Evolutionary conservation across 2,113 vertebrate genomes (phyloP).

Genomic region (Erpornis zantholeuca): DNA sequence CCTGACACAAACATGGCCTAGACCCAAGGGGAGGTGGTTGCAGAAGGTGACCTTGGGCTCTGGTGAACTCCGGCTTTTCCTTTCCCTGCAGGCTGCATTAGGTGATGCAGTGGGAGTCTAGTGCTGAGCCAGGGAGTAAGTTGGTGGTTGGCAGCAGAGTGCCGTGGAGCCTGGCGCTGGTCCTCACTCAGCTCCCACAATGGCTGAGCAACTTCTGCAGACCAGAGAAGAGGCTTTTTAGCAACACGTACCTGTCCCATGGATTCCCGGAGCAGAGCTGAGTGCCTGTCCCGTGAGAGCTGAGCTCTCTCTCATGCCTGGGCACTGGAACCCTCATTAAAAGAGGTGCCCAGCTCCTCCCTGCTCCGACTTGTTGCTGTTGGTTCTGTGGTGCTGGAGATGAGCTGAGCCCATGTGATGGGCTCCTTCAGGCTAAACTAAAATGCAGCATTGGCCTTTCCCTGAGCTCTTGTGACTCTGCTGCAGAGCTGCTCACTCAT

Average conservation of each 20-base stretch:
- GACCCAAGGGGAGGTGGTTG: background rate
- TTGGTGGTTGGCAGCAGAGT: background rate
- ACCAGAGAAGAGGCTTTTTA: background rate
- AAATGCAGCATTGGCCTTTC: conserved; percentile 4
- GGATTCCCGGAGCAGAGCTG: background rate
- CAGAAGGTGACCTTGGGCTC: background rate
- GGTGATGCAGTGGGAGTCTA: conserved; percentile 52
- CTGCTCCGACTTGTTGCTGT: background rate
- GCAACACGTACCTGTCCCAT: background rate
- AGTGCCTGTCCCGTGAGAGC: background rate
- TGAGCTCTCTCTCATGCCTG: background rate
- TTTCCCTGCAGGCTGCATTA: conserved; percentile 31
- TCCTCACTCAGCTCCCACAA: background rate
- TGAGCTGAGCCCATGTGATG: background rate
- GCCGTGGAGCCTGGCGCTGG: background rate
- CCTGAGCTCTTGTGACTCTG: background rate
- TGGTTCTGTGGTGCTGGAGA: background rate
- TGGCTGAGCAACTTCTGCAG: conserved; percentile 41
- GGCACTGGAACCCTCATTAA: background rate
- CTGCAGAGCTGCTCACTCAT: conserved; percentile 46
- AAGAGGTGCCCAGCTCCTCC: background rate
- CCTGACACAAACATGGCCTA: background rate
- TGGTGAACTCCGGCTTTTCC: conserved; percentile 39
- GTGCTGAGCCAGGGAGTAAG: conserved; percentile 58
- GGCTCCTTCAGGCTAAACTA: background rate